Evolutionary conservation across 2,113 vertebrate species (phyloP).

Genomic region (Nyctibius bracteatus): DNA sequence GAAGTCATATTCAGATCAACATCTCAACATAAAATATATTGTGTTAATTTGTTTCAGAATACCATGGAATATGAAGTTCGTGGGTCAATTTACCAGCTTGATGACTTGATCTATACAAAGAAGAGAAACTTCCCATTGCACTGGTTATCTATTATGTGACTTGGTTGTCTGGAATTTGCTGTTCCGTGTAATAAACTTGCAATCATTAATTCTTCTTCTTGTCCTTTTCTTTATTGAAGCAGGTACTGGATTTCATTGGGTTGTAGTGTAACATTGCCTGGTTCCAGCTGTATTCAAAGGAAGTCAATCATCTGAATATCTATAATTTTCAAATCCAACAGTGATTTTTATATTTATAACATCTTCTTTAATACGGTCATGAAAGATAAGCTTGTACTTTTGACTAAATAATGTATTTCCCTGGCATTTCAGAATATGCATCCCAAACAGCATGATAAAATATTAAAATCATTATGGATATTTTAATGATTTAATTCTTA

Average conservation of each 20-base stretch:
- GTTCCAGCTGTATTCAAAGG: neutral
- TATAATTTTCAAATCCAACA: neutral
- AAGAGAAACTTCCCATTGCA: neutral
- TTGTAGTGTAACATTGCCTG: neutral
- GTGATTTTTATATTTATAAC: neutral
- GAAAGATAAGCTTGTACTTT: neutral
- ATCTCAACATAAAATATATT: neutral
- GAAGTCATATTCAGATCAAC: neutral
- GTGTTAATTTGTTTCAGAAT: conserved; percentile 49
- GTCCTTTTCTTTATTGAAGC: neutral
- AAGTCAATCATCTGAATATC: neutral
- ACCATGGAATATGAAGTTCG: conserved; percentile 25
- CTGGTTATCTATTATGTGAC: neutral
- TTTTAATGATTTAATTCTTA: neutral
- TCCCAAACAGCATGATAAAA: neutral
- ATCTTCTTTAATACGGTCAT: neutral
- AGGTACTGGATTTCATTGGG: neutral
- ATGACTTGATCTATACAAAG: neutral
- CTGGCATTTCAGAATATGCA: neutral
- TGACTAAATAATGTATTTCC: neutral
- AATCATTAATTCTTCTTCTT: neutral
- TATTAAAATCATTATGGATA: neutral
- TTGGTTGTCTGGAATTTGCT: conserved; percentile 8
- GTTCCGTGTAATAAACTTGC: conserved; percentile 63
- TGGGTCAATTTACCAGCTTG: neutral